A percentile compares a stretch with the other conserved stretches of the same genome.
Conservation (phyloP, 2,888 invertebrate genomes). For the Coleophora flavipennella region DNA sequence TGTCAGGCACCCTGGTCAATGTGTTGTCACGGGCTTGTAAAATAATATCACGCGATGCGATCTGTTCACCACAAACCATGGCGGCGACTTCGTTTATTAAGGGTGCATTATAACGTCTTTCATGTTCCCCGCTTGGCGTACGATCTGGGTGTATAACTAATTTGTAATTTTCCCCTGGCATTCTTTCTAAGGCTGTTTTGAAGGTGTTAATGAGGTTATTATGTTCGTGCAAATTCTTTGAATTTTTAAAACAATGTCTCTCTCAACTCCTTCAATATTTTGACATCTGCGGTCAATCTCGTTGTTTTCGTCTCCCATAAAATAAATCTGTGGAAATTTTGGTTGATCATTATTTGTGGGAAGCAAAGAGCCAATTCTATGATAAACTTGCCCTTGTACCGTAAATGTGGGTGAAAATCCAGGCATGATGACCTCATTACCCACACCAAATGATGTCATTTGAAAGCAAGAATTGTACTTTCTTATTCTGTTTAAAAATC, state of each 20-base stretch:
- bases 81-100: slow-evolving; percentile 23
- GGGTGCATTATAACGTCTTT: slow-evolving; percentile 22
- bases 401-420: slow-evolving; percentile 11
- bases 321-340: slow-evolving; percentile 28
- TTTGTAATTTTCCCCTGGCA: slow-evolving; percentile 21
- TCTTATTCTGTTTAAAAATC: no score
- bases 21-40: neutral
- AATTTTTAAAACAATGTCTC: slow-evolving; percentile 20
- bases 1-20: no score
- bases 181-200: slow-evolving; percentile 23
- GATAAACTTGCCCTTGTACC: slow-evolving; percentile 26
- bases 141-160: slow-evolving; percentile 25
- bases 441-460: no score
- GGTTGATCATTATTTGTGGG: slow-evolving; percentile 17
- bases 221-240: slow-evolving; percentile 22
- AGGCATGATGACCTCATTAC: no score
- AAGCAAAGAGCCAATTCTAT: slow-evolving; percentile 21
- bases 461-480: no score
- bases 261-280: slow-evolving; percentile 19
- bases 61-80: slow-evolving; percentile 15
- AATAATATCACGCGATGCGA: neutral
- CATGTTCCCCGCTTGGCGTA: slow-evolving; percentile 24
- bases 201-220: slow-evolving; percentile 22
- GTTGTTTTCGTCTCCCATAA: slow-evolving; percentile 21
- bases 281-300: slow-evolving; percentile 19